Evolutionary conservation across 2,888 invertebrate species (phyloP).

Genomic region (Idaea dimidiata): DNA sequence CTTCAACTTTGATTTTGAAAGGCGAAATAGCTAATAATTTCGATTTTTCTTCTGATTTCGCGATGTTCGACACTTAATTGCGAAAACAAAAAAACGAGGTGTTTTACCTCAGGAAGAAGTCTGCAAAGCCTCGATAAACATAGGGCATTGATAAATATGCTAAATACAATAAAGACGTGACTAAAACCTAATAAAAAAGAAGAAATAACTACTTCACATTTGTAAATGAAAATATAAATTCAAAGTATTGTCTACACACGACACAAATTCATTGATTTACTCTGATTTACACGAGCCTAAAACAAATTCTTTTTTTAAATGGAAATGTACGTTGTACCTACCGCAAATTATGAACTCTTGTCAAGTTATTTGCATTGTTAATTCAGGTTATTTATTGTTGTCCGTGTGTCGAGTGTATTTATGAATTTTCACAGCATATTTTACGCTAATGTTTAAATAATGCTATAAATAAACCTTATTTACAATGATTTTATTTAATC

Average conservation of each 20-base stretch:
- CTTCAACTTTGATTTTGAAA: no score
- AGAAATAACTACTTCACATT: no score
- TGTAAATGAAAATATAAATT: not conserved
- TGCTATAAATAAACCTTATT: not conserved
- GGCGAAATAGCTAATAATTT: no score
- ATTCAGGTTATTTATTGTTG: conserved; percentile 5
- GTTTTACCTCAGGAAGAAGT: no score
- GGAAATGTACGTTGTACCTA: not conserved
- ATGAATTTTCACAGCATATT: conserved; percentile 1
- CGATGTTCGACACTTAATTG: no score
- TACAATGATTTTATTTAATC: not conserved
- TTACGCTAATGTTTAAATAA: conserved; percentile 1
- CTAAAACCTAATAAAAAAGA: no score
- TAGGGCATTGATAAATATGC: no score
- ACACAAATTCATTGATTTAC: not conserved
- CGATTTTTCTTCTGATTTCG: no score
- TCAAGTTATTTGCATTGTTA: conserved; percentile 4
- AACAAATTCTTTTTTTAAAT: not conserved
- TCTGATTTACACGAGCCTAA: no score
- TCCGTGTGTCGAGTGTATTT: conserved; percentile 5
- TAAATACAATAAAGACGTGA: no score
- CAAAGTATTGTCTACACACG: not conserved
- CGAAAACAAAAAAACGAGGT: no score
- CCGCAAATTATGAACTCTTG: conserved; percentile 2
- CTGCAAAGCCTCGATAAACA: no score